A percentile compares a stretch with the other conserved stretches of the same genome.
phyloP scores from a whole-genome alignment of 2,888 invertebrate genomes.

The Lepidocyrtoides sp. region DNA sequence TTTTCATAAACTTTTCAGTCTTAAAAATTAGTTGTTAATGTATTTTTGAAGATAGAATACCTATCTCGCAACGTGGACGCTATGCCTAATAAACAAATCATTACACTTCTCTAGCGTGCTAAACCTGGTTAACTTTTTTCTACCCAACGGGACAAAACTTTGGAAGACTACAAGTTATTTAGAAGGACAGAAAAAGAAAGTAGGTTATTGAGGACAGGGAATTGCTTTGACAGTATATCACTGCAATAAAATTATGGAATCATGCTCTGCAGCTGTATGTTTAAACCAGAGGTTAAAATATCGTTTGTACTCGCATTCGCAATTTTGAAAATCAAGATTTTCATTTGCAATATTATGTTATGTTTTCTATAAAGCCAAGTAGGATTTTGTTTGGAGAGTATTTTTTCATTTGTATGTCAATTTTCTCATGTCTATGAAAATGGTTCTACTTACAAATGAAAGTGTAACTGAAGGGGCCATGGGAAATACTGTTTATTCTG shows the following conservation, averaged over 20 bases:
- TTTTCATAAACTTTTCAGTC: constrained; percentile 44
- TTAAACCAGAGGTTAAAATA: constrained; percentile 18
- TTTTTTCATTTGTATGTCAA: constrained; percentile 54
- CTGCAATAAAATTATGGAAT: background rate
- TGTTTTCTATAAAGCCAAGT: background rate
- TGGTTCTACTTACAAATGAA: background rate
- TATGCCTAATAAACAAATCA: no score
- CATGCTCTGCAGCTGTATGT: background rate
- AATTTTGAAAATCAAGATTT: background rate
- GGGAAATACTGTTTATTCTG: background rate
- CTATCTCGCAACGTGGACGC: background rate
- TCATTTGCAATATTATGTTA: background rate
- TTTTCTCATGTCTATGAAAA: background rate
- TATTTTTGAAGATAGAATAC: no score
- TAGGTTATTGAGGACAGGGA: constrained; percentile 60
- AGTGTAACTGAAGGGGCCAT: background rate
- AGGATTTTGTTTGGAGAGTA: background rate
- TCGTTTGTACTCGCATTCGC: background rate
- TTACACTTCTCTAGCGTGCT: no score
- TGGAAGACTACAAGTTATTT: background rate
- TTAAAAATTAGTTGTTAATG: constrained; percentile 44
- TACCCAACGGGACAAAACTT: background rate
- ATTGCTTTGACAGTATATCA: background rate
- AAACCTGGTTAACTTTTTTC: background rate
- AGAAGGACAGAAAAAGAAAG: constrained; percentile 20